Conservation (phyloP, 2,113 vertebrate genomes). For the Peromyscus polionotus region DNA sequence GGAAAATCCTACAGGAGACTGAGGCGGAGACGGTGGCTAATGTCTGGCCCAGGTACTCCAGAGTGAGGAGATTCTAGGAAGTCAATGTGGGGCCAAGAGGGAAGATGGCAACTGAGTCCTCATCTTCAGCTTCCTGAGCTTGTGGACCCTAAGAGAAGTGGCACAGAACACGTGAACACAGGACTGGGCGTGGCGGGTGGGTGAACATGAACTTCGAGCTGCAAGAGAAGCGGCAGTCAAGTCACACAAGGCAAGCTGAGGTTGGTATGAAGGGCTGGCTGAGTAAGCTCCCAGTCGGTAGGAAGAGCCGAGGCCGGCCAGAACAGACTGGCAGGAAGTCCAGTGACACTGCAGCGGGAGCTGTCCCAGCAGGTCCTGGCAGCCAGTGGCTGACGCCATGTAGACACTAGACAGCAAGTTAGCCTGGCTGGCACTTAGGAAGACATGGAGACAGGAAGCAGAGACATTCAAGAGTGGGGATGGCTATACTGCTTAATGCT, state of each 20-base stretch:
- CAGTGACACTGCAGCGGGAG: rapidly evolving
- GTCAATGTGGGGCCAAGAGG: not conserved
- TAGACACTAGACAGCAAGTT: not conserved
- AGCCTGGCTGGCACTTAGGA: not conserved
- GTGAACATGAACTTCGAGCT: not conserved
- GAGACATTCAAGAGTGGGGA: not conserved
- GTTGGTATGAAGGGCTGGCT: not conserved
- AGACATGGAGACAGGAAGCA: not conserved
- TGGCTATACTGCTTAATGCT: not conserved
- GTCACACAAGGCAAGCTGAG: not conserved
- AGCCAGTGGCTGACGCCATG: not conserved
- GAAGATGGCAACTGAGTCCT: not conserved
- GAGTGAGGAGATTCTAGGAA: not conserved
- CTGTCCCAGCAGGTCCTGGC: not conserved
- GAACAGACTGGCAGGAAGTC: not conserved
- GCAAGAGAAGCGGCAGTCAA: not conserved
- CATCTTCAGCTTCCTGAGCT: not conserved
- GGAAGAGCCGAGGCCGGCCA: rapidly evolving
- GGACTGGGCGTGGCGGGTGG: not conserved
- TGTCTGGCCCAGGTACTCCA: too few relatives aligned
- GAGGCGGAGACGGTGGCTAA: not conserved
- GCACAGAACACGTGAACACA: not conserved
- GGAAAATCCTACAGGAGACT: not conserved
- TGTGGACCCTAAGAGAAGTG: not conserved
- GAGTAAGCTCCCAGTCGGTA: not conserved